Base-by-base conservation (phyloP, 2,797 vertebrate species). In the Chanos chanos region DNA sequence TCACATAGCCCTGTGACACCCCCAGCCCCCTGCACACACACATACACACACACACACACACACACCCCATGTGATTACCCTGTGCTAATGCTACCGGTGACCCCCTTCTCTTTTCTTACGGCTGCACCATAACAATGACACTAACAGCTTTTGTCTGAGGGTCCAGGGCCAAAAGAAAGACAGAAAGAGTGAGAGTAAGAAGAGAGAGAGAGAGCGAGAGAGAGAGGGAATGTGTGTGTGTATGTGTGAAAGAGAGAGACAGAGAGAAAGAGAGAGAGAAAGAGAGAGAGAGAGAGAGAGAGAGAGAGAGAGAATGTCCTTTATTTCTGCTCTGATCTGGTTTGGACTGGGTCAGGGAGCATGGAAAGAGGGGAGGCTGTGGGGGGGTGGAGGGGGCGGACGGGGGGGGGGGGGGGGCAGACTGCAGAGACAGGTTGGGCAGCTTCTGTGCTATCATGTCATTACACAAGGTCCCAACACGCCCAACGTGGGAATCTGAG, bases 11-110 rank as follows among this genome's bases (percentile, higher is more conserved):
- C 9, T 30, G 16, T 6, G n/a, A 18, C 7, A 21, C 30, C 15
- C 12, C 47, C 33, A 15, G 25, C 28, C 9, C 24, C 22, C 3
- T 13, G 40, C 8, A 44, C 24, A 24, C 7, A 5, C 31, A 15
- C 12, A 16, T 47, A 36, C 24, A 50, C 49, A 43, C 18, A 50
- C 10, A 4, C 72, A 70, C 77, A 81, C 77, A 53, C 76, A 74
- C 44, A 0, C 66, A 68, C 75, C 72, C 76, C 77, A 74, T 39
- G 52, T 52, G 70, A 84, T 76, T 61, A 82, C 78, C 81, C 41
- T 55, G 61, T 66, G 16, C 63, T 71, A 81, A 84, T 74, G 72
- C 77, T 79, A 77, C 70, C 16, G 4, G 48, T 71, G 78, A 85
- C 82, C 72, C 51, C 51, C 54, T 56, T 52, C 70, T 56, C 58